Conservation (phyloP, 2,797 vertebrate genomes). For the Sebastes vulpes region DNA sequence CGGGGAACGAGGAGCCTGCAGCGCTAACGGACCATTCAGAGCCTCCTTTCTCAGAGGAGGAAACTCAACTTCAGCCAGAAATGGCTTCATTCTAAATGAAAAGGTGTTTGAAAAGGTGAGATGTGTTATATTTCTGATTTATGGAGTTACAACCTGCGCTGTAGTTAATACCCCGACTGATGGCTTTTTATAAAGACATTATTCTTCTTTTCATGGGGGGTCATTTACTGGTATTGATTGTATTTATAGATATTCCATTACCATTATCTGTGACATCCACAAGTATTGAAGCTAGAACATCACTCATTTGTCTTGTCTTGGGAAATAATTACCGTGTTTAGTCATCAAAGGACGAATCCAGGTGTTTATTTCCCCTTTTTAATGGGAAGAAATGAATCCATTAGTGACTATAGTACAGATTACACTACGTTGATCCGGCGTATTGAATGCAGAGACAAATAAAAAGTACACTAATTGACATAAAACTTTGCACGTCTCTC, state of each 20-base stretch:
- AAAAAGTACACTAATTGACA: background rate
- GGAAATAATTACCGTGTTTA: too few species aligned
- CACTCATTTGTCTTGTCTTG: too few species aligned
- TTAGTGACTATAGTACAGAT: background rate
- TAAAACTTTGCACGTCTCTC: background rate
- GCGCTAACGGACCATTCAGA: slow-evolving; percentile 22
- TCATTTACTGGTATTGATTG: background rate
- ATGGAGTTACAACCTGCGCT: background rate
- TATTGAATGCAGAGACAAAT: background rate
- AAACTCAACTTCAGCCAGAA: background rate
- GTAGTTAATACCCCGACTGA: background rate
- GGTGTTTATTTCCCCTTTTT: background rate
- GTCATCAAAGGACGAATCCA: too few species aligned
- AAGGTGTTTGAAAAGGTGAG: background rate
- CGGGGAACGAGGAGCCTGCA: background rate
- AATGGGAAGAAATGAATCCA: accelerated
- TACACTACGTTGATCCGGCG: background rate
- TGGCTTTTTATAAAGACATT: background rate
- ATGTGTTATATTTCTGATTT: background rate
- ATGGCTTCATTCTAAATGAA: background rate
- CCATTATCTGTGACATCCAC: too few species aligned
- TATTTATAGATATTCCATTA: too few species aligned
- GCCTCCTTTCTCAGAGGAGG: background rate
- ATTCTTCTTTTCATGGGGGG: background rate
- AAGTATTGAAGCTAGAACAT: too few species aligned